Evolutionary conservation across 2,888 invertebrate species (phyloP).

Genomic region (Drosophila atroscutellata): DNA sequence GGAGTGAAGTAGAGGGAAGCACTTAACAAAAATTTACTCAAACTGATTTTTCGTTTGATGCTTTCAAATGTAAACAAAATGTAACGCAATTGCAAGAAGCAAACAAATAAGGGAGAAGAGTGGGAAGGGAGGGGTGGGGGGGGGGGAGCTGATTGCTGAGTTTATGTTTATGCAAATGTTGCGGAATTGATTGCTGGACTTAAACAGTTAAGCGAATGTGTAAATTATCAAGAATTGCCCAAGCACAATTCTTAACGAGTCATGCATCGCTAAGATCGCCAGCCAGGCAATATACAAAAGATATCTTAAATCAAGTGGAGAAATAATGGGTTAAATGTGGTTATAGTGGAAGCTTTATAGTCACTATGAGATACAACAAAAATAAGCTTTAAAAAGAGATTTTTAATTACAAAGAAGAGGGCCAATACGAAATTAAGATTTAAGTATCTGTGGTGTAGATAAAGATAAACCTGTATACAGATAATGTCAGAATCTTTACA

Average conservation of each 20-base stretch:
- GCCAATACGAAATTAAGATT: neutral
- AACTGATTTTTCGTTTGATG: slow-evolving; percentile 28
- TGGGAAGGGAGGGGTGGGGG: neutral
- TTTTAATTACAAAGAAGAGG: neutral
- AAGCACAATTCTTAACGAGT: slow-evolving; percentile 30
- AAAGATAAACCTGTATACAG: neutral
- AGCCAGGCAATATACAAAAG: slow-evolving; percentile 19
- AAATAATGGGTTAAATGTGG: neutral
- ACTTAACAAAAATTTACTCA: slow-evolving; percentile 31
- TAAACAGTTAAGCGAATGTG: slow-evolving; percentile 41
- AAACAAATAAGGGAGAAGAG: neutral
- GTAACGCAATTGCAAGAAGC: slow-evolving; percentile 15
- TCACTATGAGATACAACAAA: neutral
- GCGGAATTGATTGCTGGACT: slow-evolving; percentile 50
- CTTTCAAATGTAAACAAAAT: slow-evolving; percentile 39
- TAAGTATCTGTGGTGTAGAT: neutral
- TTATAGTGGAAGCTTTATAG: neutral
- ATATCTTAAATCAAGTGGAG: neutral
- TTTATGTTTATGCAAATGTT: slow-evolving; percentile 38
- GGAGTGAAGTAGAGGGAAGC: neutral
- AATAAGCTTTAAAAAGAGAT: neutral
- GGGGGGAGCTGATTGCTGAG: neutral
- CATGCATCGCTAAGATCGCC: slow-evolving; percentile 46
- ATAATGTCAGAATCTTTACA: neutral
- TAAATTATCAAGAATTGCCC: slow-evolving; percentile 4